These are phyloP conservation scores for Hydroisotoma schaefferi DNA, from an alignment of 2,888 invertebrate species.

Conservation along the genomic window DNA sequence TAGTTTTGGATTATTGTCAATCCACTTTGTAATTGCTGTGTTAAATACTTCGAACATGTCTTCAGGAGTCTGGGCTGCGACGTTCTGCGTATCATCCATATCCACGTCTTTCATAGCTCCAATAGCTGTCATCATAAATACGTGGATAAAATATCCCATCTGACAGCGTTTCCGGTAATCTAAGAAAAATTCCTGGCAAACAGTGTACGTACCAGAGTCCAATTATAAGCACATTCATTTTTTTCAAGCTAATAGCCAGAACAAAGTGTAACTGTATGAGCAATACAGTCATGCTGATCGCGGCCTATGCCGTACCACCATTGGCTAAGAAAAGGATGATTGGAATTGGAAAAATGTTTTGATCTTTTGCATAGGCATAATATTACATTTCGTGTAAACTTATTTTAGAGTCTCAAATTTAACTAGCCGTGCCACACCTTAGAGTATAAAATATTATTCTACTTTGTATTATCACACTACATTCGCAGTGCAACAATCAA, in stretches of 20 bases:
- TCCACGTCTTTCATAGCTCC: constrained; percentile 21
- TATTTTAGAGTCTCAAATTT: too few species aligned
- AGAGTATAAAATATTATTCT: too few species aligned
- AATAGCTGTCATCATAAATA: constrained; percentile 13
- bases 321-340: too few species aligned
- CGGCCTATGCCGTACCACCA: too few species aligned
- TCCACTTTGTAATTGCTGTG: constrained; percentile 21
- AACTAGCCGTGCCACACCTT: too few species aligned
- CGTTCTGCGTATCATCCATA: constrained; percentile 6
- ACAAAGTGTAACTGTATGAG: not conserved
- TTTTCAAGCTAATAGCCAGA: too few species aligned
- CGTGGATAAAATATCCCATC: constrained; percentile 19
- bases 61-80: not conserved
- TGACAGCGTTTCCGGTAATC: constrained; percentile 21
- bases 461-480: not conserved
- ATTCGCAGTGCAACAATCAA: too few species aligned
- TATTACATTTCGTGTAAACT: too few species aligned
- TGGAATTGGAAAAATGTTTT: too few species aligned
- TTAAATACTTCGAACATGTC: constrained; percentile 6
- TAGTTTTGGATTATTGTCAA: constrained; percentile 16
- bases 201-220: not conserved
- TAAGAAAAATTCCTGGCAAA: constrained; percentile 18
- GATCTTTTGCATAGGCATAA: too few species aligned
- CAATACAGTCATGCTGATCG: too few species aligned
- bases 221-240: too few species aligned